Evolutionary conservation across 2,888 invertebrate species (phyloP), one percentile per base, ranked within the genome.

Genomic region (Scaptomyza cyrtandrae): DNA sequence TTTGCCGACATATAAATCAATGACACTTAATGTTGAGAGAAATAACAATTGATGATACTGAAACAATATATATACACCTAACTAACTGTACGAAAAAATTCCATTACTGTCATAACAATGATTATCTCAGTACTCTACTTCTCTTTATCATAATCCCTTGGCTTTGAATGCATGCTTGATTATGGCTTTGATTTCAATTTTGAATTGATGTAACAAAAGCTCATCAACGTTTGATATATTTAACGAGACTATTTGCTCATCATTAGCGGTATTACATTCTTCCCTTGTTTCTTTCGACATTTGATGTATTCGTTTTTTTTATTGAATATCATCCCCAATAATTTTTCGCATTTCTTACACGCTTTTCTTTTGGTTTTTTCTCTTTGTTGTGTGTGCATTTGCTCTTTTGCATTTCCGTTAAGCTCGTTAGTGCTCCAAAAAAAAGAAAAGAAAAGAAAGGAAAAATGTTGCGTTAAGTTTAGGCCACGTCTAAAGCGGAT

Each of bases 241-340:
- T 64, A 81, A 79, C 69, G 48, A 63, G 79, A 57, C 71, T 82
- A 79, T 82, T 80, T 82, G 80, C 70, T 63, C 77, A 68, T 80
- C 80, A 79, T 80, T 80, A 82, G 67, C 41, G 60, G 39, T 19
- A n/a, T 9, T 50, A 27, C 37, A n/a, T 11, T 19, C 13, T 37
- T 11, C 35, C 13, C 16, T 39, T 29, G 9, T 16, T 31, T 35
- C 29, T 6, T 31, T 33, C 7, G 48, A 31, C 58, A 9, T 53
- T 53, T 63, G 37, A 59, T 52, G 2, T 39, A 68, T 54, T 68
- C n/a, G n/a, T 64, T 64, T 61, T 66, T 11, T 49, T 19, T 56
- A 77, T 82, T 72, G 76, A 71, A 71, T 66, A 16, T 41, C 39
- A 39, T 0, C 16, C 16, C 62, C 63, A 75, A 78, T 68, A 46